Percentiles rank a stretch among this genome's conserved stretches.
Conservation (phyloP, 2,888 invertebrate genomes). For the Lasioglossum zephyrum region DNA sequence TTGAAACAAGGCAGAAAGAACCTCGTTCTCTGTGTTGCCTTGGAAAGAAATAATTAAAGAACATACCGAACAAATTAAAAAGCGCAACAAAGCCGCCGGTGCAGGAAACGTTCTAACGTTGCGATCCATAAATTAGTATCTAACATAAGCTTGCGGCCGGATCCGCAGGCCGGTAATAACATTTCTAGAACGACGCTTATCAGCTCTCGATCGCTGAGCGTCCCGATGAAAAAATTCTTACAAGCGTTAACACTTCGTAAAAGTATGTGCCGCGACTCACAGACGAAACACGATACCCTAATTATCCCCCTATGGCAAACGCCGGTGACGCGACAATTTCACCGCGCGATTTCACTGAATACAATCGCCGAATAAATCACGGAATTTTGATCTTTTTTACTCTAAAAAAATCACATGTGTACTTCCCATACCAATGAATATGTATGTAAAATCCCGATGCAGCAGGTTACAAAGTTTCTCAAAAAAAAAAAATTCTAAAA, state of each 20-base stretch:
- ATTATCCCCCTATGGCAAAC: not conserved
- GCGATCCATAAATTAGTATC: slow-evolving; percentile 6
- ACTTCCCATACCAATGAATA: not conserved
- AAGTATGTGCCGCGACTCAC: not conserved
- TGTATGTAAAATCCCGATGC: not conserved
- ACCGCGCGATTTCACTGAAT: not conserved
- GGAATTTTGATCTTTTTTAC: not conserved
- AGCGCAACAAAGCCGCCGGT: not conserved
- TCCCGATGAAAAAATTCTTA: slow-evolving; percentile 5
- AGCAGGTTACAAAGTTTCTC: not conserved
- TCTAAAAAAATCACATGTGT: not conserved
- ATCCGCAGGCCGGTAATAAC: slow-evolving; percentile 10
- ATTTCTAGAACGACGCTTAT: slow-evolving; percentile 3
- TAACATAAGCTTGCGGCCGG: slow-evolving; percentile 5
- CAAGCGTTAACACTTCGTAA: slow-evolving; percentile 34
- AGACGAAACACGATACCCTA: slow-evolving; percentile 3
- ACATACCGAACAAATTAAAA: not conserved
- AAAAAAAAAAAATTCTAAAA: not conserved
- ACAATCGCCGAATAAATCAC: not conserved
- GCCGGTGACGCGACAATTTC: not conserved
- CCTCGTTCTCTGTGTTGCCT: not conserved
- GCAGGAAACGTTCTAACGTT: slow-evolving; percentile 6
- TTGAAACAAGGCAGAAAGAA: not conserved
- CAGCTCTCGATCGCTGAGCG: not conserved
- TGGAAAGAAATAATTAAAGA: slow-evolving; percentile 6